These are phyloP conservation scores for Dunckerocampus dactyliophorus DNA, from an alignment of 2,113 vertebrate species.

Conservation along the genomic window DNA sequence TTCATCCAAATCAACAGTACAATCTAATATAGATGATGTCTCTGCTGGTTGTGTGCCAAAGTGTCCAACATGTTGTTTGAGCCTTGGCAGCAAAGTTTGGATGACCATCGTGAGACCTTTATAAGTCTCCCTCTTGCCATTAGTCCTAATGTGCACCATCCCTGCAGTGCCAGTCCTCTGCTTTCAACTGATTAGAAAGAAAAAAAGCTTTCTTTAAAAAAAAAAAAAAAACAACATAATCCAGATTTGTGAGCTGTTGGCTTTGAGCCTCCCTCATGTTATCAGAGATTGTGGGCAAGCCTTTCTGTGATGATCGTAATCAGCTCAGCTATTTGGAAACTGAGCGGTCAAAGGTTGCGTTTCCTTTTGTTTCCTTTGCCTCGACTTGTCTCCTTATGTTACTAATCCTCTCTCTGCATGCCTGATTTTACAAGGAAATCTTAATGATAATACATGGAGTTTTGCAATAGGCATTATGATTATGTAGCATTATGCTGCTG, in stretches of 20 bases:
- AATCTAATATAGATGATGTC: background rate
- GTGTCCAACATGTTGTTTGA: background rate
- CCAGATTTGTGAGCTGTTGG: conserved; percentile 52
- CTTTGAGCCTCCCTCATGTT: conserved; percentile 18
- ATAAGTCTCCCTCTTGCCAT: conserved; percentile 32
- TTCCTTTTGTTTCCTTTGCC: background rate
- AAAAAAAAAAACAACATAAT: conserved; percentile 41
- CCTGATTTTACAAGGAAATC: conserved; percentile 6
- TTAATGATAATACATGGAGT: conserved; percentile 24
- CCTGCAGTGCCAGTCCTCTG: conserved; percentile 33
- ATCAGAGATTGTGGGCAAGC: conserved; percentile 14
- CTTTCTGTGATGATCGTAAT: conserved; percentile 22
- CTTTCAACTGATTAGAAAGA: conserved; percentile 62
- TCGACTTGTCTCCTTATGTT: conserved; percentile 1
- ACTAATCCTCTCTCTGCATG: conserved; percentile 13
- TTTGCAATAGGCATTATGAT: conserved; percentile 4
- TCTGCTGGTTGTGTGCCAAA: background rate
- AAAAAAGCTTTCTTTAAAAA: conserved; percentile 44
- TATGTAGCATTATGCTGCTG: background rate
- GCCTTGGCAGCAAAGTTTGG: conserved; percentile 20
- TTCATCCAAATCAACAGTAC: too few species aligned
- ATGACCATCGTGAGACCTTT: conserved; percentile 18
- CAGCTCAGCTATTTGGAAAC: conserved; percentile 19
- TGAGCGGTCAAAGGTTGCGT: conserved; percentile 12
- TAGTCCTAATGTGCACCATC: conserved; percentile 38